Evolutionary conservation across 2,113 vertebrate genomes (phyloP).

Genomic region (Amazona vittata): DNA sequence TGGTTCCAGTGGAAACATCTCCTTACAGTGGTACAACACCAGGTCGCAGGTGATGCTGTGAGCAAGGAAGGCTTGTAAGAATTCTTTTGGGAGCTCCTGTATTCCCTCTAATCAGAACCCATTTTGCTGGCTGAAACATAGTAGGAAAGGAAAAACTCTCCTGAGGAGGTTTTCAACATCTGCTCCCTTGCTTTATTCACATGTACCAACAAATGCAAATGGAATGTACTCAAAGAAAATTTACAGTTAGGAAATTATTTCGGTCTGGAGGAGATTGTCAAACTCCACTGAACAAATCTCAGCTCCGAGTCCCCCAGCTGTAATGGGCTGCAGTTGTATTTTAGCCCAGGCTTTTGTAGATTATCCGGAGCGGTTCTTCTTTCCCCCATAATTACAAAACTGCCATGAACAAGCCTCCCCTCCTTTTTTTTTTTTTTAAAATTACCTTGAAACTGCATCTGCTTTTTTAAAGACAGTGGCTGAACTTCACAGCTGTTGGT

Average conservation of each 20-base stretch:
- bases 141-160: neutral
- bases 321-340: neutral
- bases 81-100: neutral
- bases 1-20: neutral
- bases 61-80: neutral
- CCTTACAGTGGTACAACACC: neutral
- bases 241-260: neutral
- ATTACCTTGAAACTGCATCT: neutral
- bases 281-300: neutral
- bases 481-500: neutral
- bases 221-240: neutral
- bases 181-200: conserved; percentile 9
- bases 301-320: neutral
- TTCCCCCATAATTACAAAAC: neutral
- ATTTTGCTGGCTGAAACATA: neutral
- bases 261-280: neutral
- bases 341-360: neutral
- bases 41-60: neutral
- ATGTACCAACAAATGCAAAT: neutral
- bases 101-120: neutral
- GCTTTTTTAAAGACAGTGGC: neutral
- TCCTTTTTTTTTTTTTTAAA: too few species aligned
- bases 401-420: neutral
- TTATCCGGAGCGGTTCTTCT: neutral
- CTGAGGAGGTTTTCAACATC: conserved; percentile 26